Conservation (phyloP, 2,797 vertebrate species). For the Pangasius djambal region DNA sequence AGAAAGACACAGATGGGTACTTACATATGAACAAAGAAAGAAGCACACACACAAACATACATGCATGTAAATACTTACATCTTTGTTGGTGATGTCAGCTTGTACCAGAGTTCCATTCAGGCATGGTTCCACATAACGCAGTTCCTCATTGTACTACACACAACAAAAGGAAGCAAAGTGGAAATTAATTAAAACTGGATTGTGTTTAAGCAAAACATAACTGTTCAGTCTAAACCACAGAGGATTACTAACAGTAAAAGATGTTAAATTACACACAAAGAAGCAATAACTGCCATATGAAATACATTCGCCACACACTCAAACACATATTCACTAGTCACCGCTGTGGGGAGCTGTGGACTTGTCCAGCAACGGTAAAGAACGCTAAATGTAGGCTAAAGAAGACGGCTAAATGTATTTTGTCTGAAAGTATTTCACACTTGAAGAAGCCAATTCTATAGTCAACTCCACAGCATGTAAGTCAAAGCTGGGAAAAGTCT, state of each 20-base stretch:
- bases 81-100: conserved; percentile 95
- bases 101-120: conserved; percentile 95
- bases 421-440: background rate
- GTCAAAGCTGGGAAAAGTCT: background rate
- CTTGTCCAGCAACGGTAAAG: background rate
- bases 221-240: background rate
- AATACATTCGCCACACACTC: background rate
- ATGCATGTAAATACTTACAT: conserved; percentile 77
- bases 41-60: background rate
- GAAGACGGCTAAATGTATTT: background rate
- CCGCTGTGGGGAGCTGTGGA: background rate
- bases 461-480: background rate
- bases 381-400: background rate
- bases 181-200: background rate
- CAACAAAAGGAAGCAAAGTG: conserved; percentile 34
- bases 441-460: background rate
- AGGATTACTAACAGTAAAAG: background rate
- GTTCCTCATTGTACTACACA: conserved; percentile 91
- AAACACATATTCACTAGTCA: background rate
- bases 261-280: background rate
- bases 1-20: background rate
- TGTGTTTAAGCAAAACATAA: background rate
- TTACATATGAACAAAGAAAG: background rate
- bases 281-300: background rate
- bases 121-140: conserved; percentile 94